Conservation (phyloP, 2,797 vertebrate genomes). For the Gymnoscopelus braueri region DNA sequence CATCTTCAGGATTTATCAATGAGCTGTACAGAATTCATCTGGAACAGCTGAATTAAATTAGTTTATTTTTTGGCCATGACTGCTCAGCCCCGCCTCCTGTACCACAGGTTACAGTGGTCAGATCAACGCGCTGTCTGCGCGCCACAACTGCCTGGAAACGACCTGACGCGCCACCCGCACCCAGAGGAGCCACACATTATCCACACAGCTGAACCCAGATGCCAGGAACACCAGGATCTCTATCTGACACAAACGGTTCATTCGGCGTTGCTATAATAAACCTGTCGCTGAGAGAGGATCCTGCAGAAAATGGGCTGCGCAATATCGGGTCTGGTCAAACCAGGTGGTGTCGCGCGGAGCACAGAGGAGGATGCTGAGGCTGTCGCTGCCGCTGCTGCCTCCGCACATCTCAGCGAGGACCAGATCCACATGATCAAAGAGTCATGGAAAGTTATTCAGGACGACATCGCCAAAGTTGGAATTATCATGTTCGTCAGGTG, state of each 20-base stretch:
- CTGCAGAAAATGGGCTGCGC: conserved; percentile 82
- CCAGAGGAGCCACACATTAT: conserved; percentile 22
- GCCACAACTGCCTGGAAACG: conserved; percentile 1
- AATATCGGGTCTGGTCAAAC: conserved; percentile 77
- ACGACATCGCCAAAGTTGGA: conserved; percentile 86
- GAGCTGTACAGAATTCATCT: no score
- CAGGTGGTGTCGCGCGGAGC: conserved; percentile 26
- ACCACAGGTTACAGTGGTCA: conserved; percentile 11
- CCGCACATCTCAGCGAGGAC: conserved; percentile 57
- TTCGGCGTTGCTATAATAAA: no score
- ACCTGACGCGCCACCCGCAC: conserved; percentile 7
- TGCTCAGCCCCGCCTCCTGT: no score
- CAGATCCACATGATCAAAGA: conserved; percentile 82
- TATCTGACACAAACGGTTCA: conserved; percentile 12
- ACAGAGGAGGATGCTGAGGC: conserved; percentile 52
- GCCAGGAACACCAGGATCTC: conserved; percentile 7
- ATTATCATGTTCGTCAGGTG: conserved; percentile 88
- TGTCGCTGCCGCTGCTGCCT: conserved; percentile 41
- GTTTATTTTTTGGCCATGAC: no score
- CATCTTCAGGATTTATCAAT: no score
- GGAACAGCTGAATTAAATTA: no score
- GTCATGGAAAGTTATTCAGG: conserved; percentile 85
- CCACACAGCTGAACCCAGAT: conserved; percentile 26
- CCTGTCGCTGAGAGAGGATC: not conserved
- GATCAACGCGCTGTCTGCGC: not conserved